Evolutionary conservation across 2,797 vertebrate genomes (phyloP), one percentile per base, ranked within the genome.

Genomic region (Enteromius radiatus): DNA sequence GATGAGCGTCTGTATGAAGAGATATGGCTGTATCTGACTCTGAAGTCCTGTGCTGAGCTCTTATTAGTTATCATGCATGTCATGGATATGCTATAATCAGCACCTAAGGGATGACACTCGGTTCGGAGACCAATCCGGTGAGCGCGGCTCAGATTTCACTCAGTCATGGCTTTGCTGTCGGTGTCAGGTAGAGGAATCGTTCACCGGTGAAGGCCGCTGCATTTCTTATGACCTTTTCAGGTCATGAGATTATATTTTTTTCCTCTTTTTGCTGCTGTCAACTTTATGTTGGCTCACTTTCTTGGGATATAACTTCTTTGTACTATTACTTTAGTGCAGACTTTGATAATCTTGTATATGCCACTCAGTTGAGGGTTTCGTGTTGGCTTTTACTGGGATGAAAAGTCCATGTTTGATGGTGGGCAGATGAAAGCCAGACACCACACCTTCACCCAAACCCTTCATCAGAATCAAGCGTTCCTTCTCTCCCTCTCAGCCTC

Each of bases 31-130:
- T 47, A 28, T 80, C 7, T 19, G 67, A 45, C 38, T 61, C 49
- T 67, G 36, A 71, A 47, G 45, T 43, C 5, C 54, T 41, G 38
- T 76, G 31, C 38, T 12, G 47, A 71, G 71, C 54, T 71, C 74
- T 84, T 17, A 68, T 78, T 78, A 81, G 28, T 83, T 83, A 74
- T 65, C 80, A 67, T 65, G 69, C 61, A 79, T 56, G 38, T 59
- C 38, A 59, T 71, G 70, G 65, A 76, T 77, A 23, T 47, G 45
- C 49, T 81, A 61, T 85, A 85, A 85, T 85, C 81, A 85, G 73
- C 79, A 47, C 63, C 73, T 71, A 80, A 65, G 52, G 36, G 63
- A 41, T 68, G 33, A 41, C 71, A 76, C n/a, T 74, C 19, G 19
- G 45, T 54, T 49, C 26, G 38, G 26, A 49, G 52, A 43, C 65